These are phyloP conservation scores for Epsilonema sp. DNA, from an alignment of 2,888 invertebrate genomes.

Conservation along the genomic window DNA sequence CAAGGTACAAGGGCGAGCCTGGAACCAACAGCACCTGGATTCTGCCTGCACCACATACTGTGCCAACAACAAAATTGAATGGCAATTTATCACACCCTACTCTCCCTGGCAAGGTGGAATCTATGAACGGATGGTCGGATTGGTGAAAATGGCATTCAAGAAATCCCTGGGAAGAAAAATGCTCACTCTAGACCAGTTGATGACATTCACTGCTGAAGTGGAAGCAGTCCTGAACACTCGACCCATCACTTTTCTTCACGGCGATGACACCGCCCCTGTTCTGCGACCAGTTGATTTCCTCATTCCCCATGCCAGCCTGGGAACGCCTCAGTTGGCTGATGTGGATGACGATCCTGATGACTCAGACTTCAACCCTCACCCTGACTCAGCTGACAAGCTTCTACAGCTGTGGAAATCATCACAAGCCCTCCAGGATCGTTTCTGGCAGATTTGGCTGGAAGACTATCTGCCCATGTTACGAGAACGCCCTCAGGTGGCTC, in stretches of 20 bases:
- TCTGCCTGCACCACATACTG: conserved; percentile 1
- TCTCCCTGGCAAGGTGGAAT: conserved; percentile 34
- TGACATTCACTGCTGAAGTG: conserved; percentile 21
- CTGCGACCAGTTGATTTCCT: conserved; percentile 5
- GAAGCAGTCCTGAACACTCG: conserved; percentile 24
- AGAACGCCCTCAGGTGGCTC: not conserved
- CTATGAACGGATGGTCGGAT: conserved; percentile 31
- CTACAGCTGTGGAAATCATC: not conserved
- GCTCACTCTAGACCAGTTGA: conserved; percentile 30
- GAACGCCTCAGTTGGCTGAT: not conserved
- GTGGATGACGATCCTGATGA: not conserved
- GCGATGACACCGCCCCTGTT: conserved; percentile 10
- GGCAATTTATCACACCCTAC: conserved; percentile 29
- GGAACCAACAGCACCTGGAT: not conserved
- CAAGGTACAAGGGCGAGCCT: conserved; percentile 19
- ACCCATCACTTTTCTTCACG: conserved; percentile 23
- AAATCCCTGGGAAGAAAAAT: conserved; percentile 25
- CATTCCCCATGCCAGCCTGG: not conserved
- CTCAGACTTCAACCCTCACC: not conserved
- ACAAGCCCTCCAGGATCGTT: not conserved
- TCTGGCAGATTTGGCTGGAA: not conserved
- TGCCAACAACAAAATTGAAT: conserved; percentile 12
- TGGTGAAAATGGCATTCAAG: conserved; percentile 27
- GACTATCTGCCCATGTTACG: conserved; percentile 1
- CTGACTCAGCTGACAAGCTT: not conserved